phyloP scores from a whole-genome alignment of 2,888 invertebrate species.

The Celastrina argiolus region DNA sequence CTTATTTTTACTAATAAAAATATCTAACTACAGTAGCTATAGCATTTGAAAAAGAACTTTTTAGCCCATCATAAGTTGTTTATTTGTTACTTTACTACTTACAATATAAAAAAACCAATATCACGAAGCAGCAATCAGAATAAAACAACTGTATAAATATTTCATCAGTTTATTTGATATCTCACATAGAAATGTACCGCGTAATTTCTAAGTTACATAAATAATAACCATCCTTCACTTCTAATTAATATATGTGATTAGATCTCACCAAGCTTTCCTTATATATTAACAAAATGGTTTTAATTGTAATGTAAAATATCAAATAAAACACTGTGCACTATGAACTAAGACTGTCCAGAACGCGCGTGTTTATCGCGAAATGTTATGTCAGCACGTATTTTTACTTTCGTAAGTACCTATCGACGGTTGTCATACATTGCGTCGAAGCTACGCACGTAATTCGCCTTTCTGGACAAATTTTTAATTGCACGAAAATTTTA shows the following conservation, averaged over 20 bases:
- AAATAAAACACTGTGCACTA: not conserved
- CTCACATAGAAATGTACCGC: not conserved
- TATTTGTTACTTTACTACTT: not conserved
- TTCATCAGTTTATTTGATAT: constrained; percentile 8
- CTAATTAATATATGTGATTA: not conserved
- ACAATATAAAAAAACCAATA: not conserved
- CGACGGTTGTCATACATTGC: too few species aligned
- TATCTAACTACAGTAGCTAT: too few species aligned
- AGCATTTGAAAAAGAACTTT: too few species aligned
- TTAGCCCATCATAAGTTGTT: too few species aligned
- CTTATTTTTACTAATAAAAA: too few species aligned
- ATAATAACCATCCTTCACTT: not conserved
- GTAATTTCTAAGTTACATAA: not conserved
- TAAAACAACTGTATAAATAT: not conserved
- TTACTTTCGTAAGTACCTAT: too few species aligned
- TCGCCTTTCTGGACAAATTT: too few species aligned
- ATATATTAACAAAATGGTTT: not conserved
- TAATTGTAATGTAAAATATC: constrained; percentile 3
- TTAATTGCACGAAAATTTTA: not conserved
- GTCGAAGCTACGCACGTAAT: too few species aligned
- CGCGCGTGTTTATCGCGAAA: too few species aligned
- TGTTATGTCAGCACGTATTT: too few species aligned
- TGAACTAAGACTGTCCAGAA: too few species aligned
- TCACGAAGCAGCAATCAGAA: not conserved
- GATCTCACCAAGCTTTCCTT: not conserved